Evolutionary conservation across 1,140 invertebrate genomes (phyloP).

Genomic region (Acromyrmex charruanus): DNA sequence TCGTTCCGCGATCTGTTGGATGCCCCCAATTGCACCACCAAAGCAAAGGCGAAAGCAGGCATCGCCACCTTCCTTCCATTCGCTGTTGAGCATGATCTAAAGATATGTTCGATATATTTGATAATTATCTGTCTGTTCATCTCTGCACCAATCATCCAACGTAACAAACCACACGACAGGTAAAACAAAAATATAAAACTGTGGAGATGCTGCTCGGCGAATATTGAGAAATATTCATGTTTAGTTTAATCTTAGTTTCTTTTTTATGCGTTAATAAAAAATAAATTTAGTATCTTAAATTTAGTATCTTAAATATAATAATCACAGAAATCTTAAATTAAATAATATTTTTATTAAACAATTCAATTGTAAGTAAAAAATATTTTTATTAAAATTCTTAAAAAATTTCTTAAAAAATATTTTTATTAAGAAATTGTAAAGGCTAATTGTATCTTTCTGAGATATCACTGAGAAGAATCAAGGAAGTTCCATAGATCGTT

Average conservation of each 20-base stretch:
- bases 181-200: conserved; percentile 31
- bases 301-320: neutral
- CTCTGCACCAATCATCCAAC: conserved; percentile 17
- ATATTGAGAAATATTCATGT: neutral
- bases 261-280: neutral
- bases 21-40: conserved; percentile 66
- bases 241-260: neutral
- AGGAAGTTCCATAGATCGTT: neutral
- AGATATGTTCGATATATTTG: conserved; percentile 53
- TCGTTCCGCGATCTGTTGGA: conserved; percentile 33
- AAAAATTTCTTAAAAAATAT: neutral
- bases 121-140: conserved; percentile 62
- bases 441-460: neutral
- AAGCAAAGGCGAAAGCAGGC: conserved; percentile 54
- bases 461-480: neutral
- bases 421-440: neutral
- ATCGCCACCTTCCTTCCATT: conserved; percentile 49
- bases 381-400: neutral
- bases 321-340: neutral
- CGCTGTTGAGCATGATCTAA: conserved; percentile 48
- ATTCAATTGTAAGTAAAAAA: neutral
- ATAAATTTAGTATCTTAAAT: neutral
- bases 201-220: conserved; percentile 8
- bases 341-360: neutral
- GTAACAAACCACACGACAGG: conserved; percentile 34